Base-by-base conservation (phyloP, 2,888 invertebrate genomes). In the Coleophora flavipennella region DNA sequence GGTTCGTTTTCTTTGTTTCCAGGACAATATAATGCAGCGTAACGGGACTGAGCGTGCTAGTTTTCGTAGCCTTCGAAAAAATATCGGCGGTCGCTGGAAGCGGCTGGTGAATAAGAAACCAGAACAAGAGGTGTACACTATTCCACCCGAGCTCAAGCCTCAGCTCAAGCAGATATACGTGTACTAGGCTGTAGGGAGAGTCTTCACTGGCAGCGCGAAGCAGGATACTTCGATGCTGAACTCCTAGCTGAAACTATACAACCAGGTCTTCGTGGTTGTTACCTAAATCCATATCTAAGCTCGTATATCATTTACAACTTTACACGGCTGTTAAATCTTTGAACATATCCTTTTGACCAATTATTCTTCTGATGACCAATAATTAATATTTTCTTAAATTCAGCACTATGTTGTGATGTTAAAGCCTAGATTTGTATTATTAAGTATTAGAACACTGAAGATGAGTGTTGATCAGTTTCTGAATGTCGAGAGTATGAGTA, bases 111-210 rank as follows among this genome's bases (percentile, higher is more conserved):
- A 92, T 74, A 91, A 91, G 88, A 94, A 94, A 86, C 90, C 92
- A 50, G 89, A 90, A 67, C 90, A 91, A 74, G 92, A 93, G 69
- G 89, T 90, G 51, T 92, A 92, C 84, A 90, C 91, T 75, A 93
- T 94, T 86, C 94, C 94, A 58, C 92, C 93, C 43, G 94, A 94
- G 85, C 87, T 94, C 63, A 92, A 92, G 75, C 93, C 93, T 57
- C 94, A 94, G 85, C 88, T 94, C 57, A 94, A 94, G 84, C 91
- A 93, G 71, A 94, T 94, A 67, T 94, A 94, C 79, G 94, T 94
- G 71, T 94, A 94, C 84, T 94, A 87, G 86, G 41, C 50, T 43
- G 48, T 45, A 41, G 45, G 44, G 48, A 50, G 41, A 48, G 54
- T 49, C 47, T 48, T 51, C 51, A 58, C 49, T 52, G 59, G 41